These are phyloP conservation scores for Pandemis corylana DNA, from an alignment of 2,888 invertebrate species.

Conservation along the genomic window DNA sequence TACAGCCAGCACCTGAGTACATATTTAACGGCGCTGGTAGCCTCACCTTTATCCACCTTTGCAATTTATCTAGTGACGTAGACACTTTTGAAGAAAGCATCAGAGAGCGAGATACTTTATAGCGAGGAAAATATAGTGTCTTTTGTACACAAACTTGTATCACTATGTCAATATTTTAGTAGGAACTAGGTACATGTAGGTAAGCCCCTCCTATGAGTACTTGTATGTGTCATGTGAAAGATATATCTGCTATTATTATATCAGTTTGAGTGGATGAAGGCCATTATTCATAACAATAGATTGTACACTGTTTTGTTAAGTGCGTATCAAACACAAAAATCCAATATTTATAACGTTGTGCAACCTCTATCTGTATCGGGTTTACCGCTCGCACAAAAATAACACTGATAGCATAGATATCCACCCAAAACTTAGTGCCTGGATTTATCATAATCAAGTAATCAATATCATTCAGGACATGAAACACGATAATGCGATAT, in stretches of 20 bases:
- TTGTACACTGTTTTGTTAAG: constrained; percentile 8
- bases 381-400: constrained; percentile 67
- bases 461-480: constrained; percentile 68
- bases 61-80: constrained; percentile 9
- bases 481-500: constrained; percentile 63
- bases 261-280: constrained; percentile 20
- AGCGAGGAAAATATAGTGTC: not conserved
- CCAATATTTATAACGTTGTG: constrained; percentile 52
- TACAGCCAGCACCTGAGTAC: constrained; percentile 37
- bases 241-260: constrained; percentile 5
- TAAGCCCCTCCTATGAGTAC: not conserved
- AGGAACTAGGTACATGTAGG: not conserved
- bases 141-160: not conserved
- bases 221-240: not conserved
- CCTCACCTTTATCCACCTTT: constrained; percentile 14
- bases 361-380: constrained; percentile 61
- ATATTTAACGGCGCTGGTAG: constrained; percentile 37
- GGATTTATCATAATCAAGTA: constrained; percentile 67
- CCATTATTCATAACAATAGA: constrained; percentile 16
- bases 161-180: not conserved
- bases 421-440: constrained; percentile 52
- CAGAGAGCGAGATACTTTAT: not conserved
- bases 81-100: constrained; percentile 4
- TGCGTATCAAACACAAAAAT: constrained; percentile 26
- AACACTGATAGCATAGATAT: constrained; percentile 55